A percentile compares a stretch with the other conserved stretches of the same genome.
Evolutionary conservation across 2,888 invertebrate genomes (phyloP).

Genomic region (Brachypalpus laphriformis): DNA sequence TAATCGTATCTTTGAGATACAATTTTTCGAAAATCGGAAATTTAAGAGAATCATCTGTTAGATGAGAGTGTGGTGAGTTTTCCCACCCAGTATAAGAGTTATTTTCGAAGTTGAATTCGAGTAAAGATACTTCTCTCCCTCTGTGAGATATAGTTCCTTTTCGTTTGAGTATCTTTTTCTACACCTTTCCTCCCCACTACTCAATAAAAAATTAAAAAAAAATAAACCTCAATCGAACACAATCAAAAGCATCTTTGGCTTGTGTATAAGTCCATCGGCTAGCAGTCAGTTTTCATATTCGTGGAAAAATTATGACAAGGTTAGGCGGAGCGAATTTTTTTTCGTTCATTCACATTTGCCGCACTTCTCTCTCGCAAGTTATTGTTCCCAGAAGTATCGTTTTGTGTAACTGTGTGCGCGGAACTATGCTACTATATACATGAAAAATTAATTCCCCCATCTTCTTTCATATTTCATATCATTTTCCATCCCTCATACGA

Average conservation of each 20-base stretch:
- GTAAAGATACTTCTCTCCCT: slow-evolving; percentile 8
- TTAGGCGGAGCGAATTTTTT: slow-evolving; percentile 82
- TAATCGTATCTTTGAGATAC: slow-evolving; percentile 5
- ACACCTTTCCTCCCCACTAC: slow-evolving; percentile 35
- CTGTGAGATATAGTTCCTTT: slow-evolving; percentile 13
- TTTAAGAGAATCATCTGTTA: slow-evolving; percentile 32
- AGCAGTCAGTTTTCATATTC: slow-evolving; percentile 69
- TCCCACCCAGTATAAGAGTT: slow-evolving; percentile 44
- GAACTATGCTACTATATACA: slow-evolving; percentile 25
- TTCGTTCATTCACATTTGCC: slow-evolving; percentile 37
- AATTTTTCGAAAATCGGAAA: neutral
- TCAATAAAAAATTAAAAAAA: neutral
- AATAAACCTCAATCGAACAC: slow-evolving; percentile 41
- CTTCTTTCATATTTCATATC: slow-evolving; percentile 66
- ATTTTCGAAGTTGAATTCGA: slow-evolving; percentile 10
- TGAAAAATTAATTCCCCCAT: slow-evolving; percentile 48
- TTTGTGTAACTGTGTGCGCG: slow-evolving; percentile 7
- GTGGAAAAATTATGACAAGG: slow-evolving; percentile 82
- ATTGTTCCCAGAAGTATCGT: slow-evolving; percentile 36
- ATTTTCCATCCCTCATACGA: slow-evolving; percentile 64
- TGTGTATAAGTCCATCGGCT: slow-evolving; percentile 39
- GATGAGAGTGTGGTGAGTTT: slow-evolving; percentile 69
- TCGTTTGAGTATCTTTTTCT: slow-evolving; percentile 52
- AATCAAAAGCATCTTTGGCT: slow-evolving; percentile 53
- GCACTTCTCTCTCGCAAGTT: slow-evolving; percentile 44